phyloP scores from a whole-genome alignment of 2,113 vertebrate genomes.

The Genyomyrus donnyi region DNA sequence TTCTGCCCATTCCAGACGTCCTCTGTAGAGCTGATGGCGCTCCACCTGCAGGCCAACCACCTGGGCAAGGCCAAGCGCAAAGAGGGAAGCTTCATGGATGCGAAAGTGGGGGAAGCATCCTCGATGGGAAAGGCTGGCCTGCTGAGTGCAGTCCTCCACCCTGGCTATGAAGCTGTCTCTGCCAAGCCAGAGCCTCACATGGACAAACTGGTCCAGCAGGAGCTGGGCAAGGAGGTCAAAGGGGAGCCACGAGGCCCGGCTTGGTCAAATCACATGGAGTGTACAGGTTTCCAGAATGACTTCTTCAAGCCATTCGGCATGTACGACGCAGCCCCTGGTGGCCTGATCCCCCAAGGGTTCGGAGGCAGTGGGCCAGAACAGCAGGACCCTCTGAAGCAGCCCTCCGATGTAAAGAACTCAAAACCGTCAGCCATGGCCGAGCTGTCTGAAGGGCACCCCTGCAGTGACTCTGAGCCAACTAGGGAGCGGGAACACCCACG shows the following conservation, averaged over 20 bases:
- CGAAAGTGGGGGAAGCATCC: slow-evolving; percentile 52
- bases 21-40: slow-evolving; percentile 91
- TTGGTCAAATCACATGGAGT: slow-evolving; percentile 79
- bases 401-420: slow-evolving; percentile 60
- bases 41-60: slow-evolving; percentile 95
- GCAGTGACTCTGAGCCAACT: slow-evolving; percentile 76
- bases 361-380: slow-evolving; percentile 56
- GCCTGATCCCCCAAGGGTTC: slow-evolving; percentile 60
- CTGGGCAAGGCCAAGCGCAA: slow-evolving; percentile 76
- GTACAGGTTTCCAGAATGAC: slow-evolving; percentile 72
- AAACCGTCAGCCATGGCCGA: slow-evolving; percentile 63
- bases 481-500: slow-evolving; percentile 64
- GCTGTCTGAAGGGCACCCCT: slow-evolving; percentile 75
- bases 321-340: slow-evolving; percentile 65
- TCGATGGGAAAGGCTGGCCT: slow-evolving; percentile 54
- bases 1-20: slow-evolving; percentile 95
- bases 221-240: slow-evolving; percentile 56
- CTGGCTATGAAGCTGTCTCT: slow-evolving; percentile 60
- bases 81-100: slow-evolving; percentile 50
- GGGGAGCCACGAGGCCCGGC: slow-evolving; percentile 67
- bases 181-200: slow-evolving; percentile 38
- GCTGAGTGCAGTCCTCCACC: slow-evolving; percentile 47
- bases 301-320: slow-evolving; percentile 90
- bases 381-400: slow-evolving; percentile 51
- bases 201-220: slow-evolving; percentile 53